phyloP scores from a whole-genome alignment of 2,888 invertebrate species.

The Sepiola atlantica region DNA sequence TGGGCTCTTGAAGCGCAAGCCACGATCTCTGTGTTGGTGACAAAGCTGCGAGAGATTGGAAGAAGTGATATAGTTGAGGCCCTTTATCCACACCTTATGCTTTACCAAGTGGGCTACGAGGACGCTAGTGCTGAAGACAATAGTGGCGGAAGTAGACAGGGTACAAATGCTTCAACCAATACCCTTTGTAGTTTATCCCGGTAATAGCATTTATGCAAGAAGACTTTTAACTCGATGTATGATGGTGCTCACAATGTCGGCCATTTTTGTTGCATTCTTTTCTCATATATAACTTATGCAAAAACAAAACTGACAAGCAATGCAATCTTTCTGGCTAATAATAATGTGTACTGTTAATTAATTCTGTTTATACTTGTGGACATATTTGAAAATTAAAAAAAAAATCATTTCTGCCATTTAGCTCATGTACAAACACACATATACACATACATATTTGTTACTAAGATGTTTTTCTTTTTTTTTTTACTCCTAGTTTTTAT shows the following conservation, averaged over 20 bases:
- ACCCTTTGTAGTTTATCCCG: constrained; percentile 68
- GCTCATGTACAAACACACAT: constrained; percentile 24
- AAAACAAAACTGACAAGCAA: background rate
- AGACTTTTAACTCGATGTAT: background rate
- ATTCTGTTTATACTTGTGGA: background rate
- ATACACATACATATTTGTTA: background rate
- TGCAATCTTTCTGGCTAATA: background rate
- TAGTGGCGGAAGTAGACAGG: constrained; percentile 56
- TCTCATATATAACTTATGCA: background rate
- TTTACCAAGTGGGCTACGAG: constrained; percentile 65
- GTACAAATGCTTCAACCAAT: constrained; percentile 66
- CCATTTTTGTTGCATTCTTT: background rate
- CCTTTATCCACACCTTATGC: constrained; percentile 76
- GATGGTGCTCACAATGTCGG: constrained; percentile 43
- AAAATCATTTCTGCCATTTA: background rate
- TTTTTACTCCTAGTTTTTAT: background rate
- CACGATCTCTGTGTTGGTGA: constrained; percentile 78
- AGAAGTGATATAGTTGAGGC: constrained; percentile 80
- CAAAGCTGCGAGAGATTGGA: constrained; percentile 79
- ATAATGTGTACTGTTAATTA: background rate
- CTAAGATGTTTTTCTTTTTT: background rate
- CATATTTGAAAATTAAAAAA: background rate
- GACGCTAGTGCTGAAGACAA: constrained; percentile 65
- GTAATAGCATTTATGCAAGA: constrained; percentile 53
- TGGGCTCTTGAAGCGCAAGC: constrained; percentile 76